Base-by-base conservation (phyloP, 2,888 invertebrate species). In the Lomographa bimaculata region DNA sequence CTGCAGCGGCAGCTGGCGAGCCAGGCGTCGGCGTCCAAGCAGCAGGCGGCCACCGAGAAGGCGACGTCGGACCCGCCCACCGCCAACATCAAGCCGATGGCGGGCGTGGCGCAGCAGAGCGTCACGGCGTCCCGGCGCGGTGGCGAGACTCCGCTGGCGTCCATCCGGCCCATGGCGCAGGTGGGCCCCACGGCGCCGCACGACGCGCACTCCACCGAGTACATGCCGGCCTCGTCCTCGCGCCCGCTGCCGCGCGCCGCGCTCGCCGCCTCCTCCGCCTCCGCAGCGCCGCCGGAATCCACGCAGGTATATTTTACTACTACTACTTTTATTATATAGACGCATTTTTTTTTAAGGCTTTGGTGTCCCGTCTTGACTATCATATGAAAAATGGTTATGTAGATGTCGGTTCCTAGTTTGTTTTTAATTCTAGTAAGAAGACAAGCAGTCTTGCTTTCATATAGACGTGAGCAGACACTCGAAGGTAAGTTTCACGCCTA, bases 41-140 rank as follows among this genome's bases (percentile, higher is more conserved):
- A 92, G 58, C 82, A 92, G 64, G 78, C 91, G 43, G 65, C 79
- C 1, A 60, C 78, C 5, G 92, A 92, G 32, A 92, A 92, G 63
- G 79, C 89, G 1, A 89, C 89, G 5, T 87, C 89, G 1, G 92
- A 92, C 17, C 91, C 92, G 5, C 91, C 91, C 0, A 98, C 97
- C 0, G 98, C 98, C 2, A 98, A 98, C 71, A 98, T 98, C 23
- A 96, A 97, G 75, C 98, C 98, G 0, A 96, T 98, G 94, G 95
- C 97, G 79, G 89, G 89, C 29, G 82, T 87, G 49, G 85, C 79
- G 0, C 89, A 85, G 49, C 87, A 85, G 53, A 87, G 86, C 54
- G 87, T 87, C 46, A 71, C 91, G 18, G 91, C 90, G 6, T 64
- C 91, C 9, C 92, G 94, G 76, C 91, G 95, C 46, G 93, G 94